Evolutionary conservation across 2,113 vertebrate species (phyloP).

Genomic region (Poecile atricapillus): DNA sequence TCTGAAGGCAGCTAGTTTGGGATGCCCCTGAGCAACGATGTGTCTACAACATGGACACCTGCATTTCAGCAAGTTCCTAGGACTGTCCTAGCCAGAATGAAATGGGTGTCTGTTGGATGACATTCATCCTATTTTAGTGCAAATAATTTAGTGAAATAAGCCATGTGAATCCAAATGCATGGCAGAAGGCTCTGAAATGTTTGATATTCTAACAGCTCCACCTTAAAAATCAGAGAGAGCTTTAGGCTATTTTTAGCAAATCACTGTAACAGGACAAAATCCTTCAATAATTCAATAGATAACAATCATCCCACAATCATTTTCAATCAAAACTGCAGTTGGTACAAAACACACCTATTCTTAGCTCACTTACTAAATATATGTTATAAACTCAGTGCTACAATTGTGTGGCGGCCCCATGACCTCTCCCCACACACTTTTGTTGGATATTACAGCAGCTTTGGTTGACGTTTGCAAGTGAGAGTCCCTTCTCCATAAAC

Average conservation of each 20-base stretch:
- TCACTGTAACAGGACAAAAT: not conserved
- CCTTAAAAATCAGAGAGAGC: not conserved
- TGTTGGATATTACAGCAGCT: not conserved
- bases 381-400: not conserved
- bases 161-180: not conserved
- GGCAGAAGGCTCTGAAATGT: constrained; percentile 25
- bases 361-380: not conserved
- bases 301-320: not conserved
- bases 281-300: not conserved
- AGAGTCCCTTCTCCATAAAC: not conserved
- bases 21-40: not conserved
- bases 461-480: not conserved
- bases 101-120: not conserved
- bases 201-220: constrained; percentile 11
- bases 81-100: not conserved
- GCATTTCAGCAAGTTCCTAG: not conserved
- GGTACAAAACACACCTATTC: not conserved
- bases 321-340: not conserved
- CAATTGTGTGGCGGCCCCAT: not conserved
- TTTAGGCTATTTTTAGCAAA: constrained; percentile 24
- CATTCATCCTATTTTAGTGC: not conserved
- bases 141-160: not conserved
- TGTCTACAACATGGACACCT: not conserved
- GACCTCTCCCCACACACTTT: not conserved
- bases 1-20: not conserved